Base-by-base conservation (phyloP, 2,888 invertebrate species). In the Apantesis nais region DNA sequence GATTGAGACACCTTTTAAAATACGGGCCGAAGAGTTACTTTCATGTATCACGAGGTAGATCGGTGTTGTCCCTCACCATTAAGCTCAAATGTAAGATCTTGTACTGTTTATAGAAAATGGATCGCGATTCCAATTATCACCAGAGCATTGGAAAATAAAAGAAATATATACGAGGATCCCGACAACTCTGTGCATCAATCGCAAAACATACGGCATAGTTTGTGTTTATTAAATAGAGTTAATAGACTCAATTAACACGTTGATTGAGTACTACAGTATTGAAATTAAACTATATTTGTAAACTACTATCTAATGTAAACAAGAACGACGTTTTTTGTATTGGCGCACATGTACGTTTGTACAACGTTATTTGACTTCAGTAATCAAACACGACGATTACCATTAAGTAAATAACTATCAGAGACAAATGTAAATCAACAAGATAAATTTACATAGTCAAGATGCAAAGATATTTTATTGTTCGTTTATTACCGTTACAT, bases 401-500 rank as follows among this genome's bases (percentile, higher is more conserved):
- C 55, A 48, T 29, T 48, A 61, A 62, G 66, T 63, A 66, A 58
- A 69, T 68, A 68, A 63, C 62, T 71, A 73, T 72, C 76, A 72
- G 65, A 74, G 61, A 22, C 62, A 60, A 66, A 72, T 68, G 68
- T 72, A 52, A 75, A 74, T 75, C 75, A 66, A 67, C 60, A 63
- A 66, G 62, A 60, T 64, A 70, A 73, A 70, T 73, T 70, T 52
- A 55, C 72, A 52, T 63, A 64, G 25, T 39, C 25, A 39, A 58
- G 31, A 66, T 3, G 34, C 60, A 31, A 65, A 48, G 22, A 58
- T 60, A 11, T 72, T 65, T 72, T 68, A 66, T 66, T 62, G 44
- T 72, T 75, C 68, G 72, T 70, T 71, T 64, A 64, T 63, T 72
- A 77, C 80, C 75, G 77, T 82, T 81, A 78, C 60, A 41, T 76